Base-by-base conservation (phyloP, 2,797 vertebrate genomes). In the Cyprinodon diabolis region DNA sequence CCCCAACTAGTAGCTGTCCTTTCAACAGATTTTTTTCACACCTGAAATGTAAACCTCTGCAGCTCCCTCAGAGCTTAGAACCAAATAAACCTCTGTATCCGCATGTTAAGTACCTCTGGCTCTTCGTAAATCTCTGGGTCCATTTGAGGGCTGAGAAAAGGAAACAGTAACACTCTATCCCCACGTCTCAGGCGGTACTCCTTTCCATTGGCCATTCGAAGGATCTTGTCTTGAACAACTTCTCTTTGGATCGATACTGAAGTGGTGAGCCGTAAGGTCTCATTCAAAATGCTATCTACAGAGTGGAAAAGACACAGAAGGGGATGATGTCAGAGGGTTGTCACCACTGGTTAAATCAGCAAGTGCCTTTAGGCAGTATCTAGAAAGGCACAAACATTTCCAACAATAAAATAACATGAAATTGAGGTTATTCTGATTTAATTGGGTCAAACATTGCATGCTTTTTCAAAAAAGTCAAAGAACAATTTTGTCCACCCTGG, bases 61-160 rank as follows among this genome's bases (percentile, higher is more conserved):
- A 47, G 45, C 45, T 47, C 45, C 45, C 13, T 12, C 45, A 47
- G 45, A 47, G 45, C 13, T 30, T 5, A 71, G 68, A 40, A 12
- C 47, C 58, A 21, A 51, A 19, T 51, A 10, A 17, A 51, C 13
- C 14, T 14, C 49, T 57, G 47, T 17, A 49, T 40, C 17, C 43
- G 6, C 62, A 23, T 2, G 68, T 35, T 47, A 21, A 43, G 88
- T 92, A 97, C 97, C 96, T 97, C 93, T 51, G 96, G 96, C 17
- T 97, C 92, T 35, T 90, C 81, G 80, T 97, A 95, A 89, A 98
- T 95, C 73, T 95, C 87, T 0, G 95, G 95, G 77, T 98, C 96
- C 94, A 92, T 97, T 69, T 98, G 96, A 23, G 97, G 97, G 86
- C 96, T 97, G 78, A 98, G 87, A 77, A 95, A 95, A 17, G 96